phyloP scores from a whole-genome alignment of 1,140 invertebrate genomes.

The Pinna nobilis region DNA sequence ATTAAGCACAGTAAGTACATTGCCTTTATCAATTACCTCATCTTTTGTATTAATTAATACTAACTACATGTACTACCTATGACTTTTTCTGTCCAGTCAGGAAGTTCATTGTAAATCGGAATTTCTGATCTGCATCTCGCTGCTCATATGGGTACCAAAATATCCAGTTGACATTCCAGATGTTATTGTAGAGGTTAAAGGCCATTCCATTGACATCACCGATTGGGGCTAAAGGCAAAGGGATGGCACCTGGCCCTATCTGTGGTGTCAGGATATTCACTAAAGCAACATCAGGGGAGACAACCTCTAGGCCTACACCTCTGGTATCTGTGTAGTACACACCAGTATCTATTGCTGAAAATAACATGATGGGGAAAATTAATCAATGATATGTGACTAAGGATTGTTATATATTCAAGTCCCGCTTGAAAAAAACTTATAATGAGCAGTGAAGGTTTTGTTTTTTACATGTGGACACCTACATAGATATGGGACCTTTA shows the following conservation, averaged over 20 bases:
- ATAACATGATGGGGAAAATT: too few species aligned
- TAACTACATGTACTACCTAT: too few species aligned
- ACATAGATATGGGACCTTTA: too few species aligned
- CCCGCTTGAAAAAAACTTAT: too few species aligned
- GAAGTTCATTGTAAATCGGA: conserved; percentile 48
- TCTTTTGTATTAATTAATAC: too few species aligned
- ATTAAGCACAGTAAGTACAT: too few species aligned
- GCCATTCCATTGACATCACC: conserved; percentile 52
- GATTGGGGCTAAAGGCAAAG: conserved; percentile 43
- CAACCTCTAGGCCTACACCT: conserved; percentile 40
- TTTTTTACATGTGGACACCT: too few species aligned
- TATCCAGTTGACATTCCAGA: conserved; percentile 68
- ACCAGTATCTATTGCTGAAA: conserved; percentile 54
- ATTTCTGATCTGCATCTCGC: conserved; percentile 41
- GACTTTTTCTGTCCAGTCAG: not conserved
- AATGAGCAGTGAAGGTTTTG: too few species aligned
- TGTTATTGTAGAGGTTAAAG: conserved; percentile 66
- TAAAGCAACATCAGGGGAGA: conserved; percentile 46
- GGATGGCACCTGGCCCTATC: conserved; percentile 26
- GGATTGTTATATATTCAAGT: too few species aligned
- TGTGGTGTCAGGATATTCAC: conserved; percentile 51
- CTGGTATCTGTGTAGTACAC: conserved; percentile 44
- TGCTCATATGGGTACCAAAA: conserved; percentile 66
- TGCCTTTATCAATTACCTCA: too few species aligned
- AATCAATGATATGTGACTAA: too few species aligned